Conservation (phyloP, 2,113 vertebrate species). For the Panthera leo region DNA sequence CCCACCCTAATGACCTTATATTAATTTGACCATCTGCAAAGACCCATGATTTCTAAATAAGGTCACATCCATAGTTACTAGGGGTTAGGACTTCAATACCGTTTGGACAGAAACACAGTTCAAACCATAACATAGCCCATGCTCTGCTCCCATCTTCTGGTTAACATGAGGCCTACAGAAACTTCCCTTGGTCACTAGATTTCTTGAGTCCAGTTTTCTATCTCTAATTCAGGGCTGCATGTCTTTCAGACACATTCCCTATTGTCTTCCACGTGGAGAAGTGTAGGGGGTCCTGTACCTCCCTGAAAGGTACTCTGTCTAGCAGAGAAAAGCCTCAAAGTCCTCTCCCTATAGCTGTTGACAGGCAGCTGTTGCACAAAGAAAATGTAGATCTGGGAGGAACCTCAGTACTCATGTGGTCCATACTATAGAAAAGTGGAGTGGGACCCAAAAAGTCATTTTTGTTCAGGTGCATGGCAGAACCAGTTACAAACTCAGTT, state of each 20-base stretch:
- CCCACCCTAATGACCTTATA: not conserved
- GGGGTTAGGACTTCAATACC: not conserved
- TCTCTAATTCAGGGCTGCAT: not conserved
- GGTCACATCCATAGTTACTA: not conserved
- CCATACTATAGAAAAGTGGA: not conserved
- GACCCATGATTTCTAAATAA: not conserved
- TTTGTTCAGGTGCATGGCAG: not conserved
- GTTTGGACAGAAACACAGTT: not conserved
- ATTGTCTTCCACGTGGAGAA: not conserved
- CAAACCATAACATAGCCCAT: not conserved
- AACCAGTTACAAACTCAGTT: not conserved
- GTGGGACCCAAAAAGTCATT: not conserved
- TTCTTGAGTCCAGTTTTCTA: not conserved
- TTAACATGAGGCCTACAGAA: not conserved
- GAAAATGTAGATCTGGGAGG: not conserved
- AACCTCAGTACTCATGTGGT: not conserved
- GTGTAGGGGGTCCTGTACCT: not conserved
- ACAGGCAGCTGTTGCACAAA: not conserved
- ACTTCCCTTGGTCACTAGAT: not conserved
- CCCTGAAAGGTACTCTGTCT: not conserved
- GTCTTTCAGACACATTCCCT: not conserved
- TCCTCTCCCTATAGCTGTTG: not conserved
- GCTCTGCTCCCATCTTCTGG: not conserved
- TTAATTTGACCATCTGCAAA: not conserved
- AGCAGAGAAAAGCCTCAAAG: not conserved